Evolutionary conservation across 2,797 vertebrate genomes (phyloP), one percentile per base, ranked within the genome.

Genomic region (Anguilla megastoma): DNA sequence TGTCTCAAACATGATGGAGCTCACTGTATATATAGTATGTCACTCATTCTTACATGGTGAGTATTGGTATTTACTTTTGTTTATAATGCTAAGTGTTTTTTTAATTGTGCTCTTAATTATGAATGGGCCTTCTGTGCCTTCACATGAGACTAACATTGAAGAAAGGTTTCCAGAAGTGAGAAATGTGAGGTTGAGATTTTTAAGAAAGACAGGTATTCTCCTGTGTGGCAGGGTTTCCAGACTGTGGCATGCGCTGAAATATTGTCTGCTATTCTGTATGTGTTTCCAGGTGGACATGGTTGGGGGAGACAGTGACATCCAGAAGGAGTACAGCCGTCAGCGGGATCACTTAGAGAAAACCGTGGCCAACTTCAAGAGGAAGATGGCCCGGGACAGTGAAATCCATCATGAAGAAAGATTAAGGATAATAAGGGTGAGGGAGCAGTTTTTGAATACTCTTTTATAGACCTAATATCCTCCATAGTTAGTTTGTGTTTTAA

Each of bases 381-480:
- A 95, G 91, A 93, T 97, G 85, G 84, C 88, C 69, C 97, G 95
- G 82, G 96, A 97, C 84, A 89, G 94, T 0, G 95, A 97, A 85
- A 94, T 97, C 86, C 97, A 98, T 0, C 93, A 95, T 50, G 89
- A 92, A 0, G 94, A 96, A 86, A 96, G 98, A 0, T 88, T 93
- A 88, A 97, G 94, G 85, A 94, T 98, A 85, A 94, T 98, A 95
- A 97, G 97, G 97, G 98, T 98, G 41, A 86, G 60, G 80, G 54
- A 41, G 18, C 54, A 80, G 48, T 16, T 41, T 12, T 27, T 69
- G 41, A 74, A 41, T 16, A 84, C 18, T 52, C 10, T 10, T 45
- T 45, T 45, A 45, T 45, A 45, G 41, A 45, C 41, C 41, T 45
- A 45, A 45, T 45, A 45, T 45, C 41, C 41, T 45, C 41, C 41